A percentile compares a stretch with the other conserved stretches of the same genome.
These are phyloP conservation scores for Brachypalpus laphriformis DNA, from an alignment of 2,888 invertebrate species.

Conservation along the genomic window DNA sequence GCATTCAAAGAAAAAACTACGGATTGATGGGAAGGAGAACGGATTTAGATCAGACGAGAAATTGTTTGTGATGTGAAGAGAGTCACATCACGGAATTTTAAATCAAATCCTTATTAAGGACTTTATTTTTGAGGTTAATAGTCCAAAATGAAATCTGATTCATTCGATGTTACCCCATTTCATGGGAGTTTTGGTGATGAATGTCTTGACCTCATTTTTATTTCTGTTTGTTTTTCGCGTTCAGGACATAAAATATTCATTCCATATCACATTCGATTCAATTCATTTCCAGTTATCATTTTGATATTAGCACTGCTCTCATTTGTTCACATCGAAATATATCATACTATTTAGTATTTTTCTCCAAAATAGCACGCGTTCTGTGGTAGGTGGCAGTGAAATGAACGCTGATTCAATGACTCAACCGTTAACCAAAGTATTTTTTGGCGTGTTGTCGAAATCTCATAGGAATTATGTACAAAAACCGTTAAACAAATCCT, in stretches of 20 bases:
- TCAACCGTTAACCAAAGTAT: too few relatives aligned
- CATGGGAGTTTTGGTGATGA: background rate
- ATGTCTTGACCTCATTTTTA: background rate
- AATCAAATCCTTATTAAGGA: conserved; percentile 16
- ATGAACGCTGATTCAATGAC: too few relatives aligned
- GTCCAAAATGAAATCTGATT: background rate
- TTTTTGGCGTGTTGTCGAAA: too few relatives aligned
- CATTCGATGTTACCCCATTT: background rate
- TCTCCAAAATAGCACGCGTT: too few relatives aligned
- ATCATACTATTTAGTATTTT: too few relatives aligned
- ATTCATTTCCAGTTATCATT: too few relatives aligned
- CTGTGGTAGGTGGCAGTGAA: too few relatives aligned
- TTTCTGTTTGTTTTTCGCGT: background rate
- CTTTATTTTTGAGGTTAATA: background rate
- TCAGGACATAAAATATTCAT: background rate
- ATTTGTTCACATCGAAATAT: too few relatives aligned
- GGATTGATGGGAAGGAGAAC: conserved; percentile 15
- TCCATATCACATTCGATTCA: too few relatives aligned
- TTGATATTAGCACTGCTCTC: too few relatives aligned
- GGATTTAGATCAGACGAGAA: conserved; percentile 35
- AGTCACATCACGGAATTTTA: conserved; percentile 5
- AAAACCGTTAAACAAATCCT: too few relatives aligned
- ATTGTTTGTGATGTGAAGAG: conserved; percentile 13
- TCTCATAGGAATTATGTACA: too few relatives aligned
- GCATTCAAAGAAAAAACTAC: conserved; percentile 5